Base-by-base conservation (phyloP, 2,888 invertebrate genomes). In the Callosobruchus maculatus region DNA sequence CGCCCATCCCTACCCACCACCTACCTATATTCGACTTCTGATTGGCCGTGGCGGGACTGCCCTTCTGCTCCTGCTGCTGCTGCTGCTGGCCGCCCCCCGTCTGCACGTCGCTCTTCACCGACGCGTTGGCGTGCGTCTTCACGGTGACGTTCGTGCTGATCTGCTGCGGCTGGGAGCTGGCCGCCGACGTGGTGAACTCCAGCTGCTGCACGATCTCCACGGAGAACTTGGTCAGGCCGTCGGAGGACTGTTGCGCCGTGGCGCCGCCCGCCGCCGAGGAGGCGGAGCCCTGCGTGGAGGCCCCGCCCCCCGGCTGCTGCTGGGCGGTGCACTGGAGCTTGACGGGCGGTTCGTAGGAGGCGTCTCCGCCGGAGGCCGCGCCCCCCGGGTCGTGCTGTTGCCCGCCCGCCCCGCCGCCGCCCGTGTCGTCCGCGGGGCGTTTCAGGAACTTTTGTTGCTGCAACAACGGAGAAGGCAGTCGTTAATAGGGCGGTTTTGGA, bases 71-170 rank as follows among this genome's bases (percentile, higher is more conserved):
- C 13, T 49, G 49, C 18, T 18, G 13, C 13, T 30, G 30, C 9
- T 30, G 30, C n/a, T n/a, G n/a, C 30, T 9, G 4, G 4, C 4
- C 30, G 4, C 30, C 30, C 30, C 13, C 49, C 20, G 90, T 89
- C 0, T 89, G 86, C 30, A 89, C 88, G 81, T 90, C 91, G 81
- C 90, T 91, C 81, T 91, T 91, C 71, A 91, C 90, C 75, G 90
- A 90, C 71, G 93, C 91, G 85, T 93, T 93, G 78, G 93, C 92
- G 81, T 93, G 87, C 67, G 93, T 92, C 84, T 96, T 97, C 78
- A 97, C 96, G 72, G 96, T 97, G 74, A 97, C 96, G 89, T 96
- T 96, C 79, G 97, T 96, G 83, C 93, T 95, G 80, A 96, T 96
- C 88, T 96, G 95, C 84, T 96, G 95, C 72, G 95, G 94, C 84